Base-by-base conservation (phyloP, 2,113 vertebrate species). In the Shinisaurus crocodilurus region DNA sequence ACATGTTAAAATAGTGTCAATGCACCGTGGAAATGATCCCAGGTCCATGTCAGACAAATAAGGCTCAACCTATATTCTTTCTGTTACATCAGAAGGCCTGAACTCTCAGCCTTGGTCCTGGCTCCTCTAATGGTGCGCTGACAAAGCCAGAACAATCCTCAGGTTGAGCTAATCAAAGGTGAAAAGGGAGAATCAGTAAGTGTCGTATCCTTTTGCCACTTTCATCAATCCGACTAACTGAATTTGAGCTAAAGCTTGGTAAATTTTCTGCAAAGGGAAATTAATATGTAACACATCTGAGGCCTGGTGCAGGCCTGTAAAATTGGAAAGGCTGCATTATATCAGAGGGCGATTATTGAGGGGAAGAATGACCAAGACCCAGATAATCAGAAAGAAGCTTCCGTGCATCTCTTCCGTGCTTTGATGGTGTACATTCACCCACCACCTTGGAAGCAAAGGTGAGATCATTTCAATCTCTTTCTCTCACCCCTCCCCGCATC, bases 191-290 rank as follows among this genome's bases (percentile, higher is more conserved):
- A 98, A 99, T 99, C 98, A 98, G 98, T 98, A 98, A 97, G 98
- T 96, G 99, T 99, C 99, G 97, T 97, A 98, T 99, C 98, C 98
- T 98, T 97, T 99, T 97, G 98, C 98, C 97, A 97, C 98, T 98
- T 98, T 99, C 99, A 99, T 99, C 99, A 99, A 99, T 99, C 99
- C 98, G 94, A 96, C 98, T 99, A 99, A 99, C 98, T 98, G 98
- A 99, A 98, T 98, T 97, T 98, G 98, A 98, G 97, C 97, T 97
- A 97, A 98, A 97, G 97, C 97, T 96, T 96, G 97, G 98, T 98
- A 98, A 97, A 97, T 98, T 98, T 98, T 98, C 98, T 96, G 96
- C 97, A 97, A 97, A 95, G 98, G 98, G 98, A 99, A 98, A 99
- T 99, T 98, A 99, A 98, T 98, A 99, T 98, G 98, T 98, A 98